These are phyloP conservation scores for Heliconius eleuchia DNA, from an alignment of 1,140 invertebrate species.

Conservation along the genomic window DNA sequence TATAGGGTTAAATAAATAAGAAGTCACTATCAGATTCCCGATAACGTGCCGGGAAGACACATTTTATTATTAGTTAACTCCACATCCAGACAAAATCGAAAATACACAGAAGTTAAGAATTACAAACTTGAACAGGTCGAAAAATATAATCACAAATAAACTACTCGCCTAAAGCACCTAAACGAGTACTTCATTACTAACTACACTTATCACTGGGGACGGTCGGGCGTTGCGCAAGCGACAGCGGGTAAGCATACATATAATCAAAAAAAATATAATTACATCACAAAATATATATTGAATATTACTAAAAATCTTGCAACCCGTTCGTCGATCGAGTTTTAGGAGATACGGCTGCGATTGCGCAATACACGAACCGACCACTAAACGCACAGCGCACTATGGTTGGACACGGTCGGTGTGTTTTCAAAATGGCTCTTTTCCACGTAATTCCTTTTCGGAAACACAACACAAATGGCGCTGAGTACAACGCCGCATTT, in stretches of 20 bases:
- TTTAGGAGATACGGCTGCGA: not conserved
- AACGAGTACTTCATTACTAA: conserved; percentile 45
- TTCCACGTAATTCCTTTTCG: conserved; percentile 84
- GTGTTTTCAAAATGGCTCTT: conserved; percentile 87
- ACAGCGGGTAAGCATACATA: not conserved
- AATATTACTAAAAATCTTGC: not conserved
- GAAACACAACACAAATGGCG: conserved; percentile 86
- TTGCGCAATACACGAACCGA: conserved; percentile 18
- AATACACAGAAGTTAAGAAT: conserved; percentile 66
- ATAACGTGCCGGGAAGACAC: conserved; percentile 57
- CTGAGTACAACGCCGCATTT: conserved; percentile 56
- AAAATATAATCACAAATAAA: conserved; percentile 70
- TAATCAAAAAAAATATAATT: not conserved
- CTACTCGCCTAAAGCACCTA: conserved; percentile 56
- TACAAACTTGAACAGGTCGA: conserved; percentile 67
- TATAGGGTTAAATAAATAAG: conserved; percentile 44
- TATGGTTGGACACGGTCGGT: conserved; percentile 80
- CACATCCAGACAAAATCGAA: conserved; percentile 73
- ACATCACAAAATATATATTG: conserved; percentile 1
- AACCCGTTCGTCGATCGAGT: not conserved
- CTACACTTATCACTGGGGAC: conserved; percentile 52
- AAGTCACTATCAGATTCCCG: conserved; percentile 54
- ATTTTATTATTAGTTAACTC: conserved; percentile 76
- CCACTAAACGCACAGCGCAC: conserved; percentile 74
- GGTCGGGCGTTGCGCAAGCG: not conserved